These are phyloP conservation scores for Archivesica marissinica DNA, from an alignment of 1,140 invertebrate species.

Conservation along the genomic window DNA sequence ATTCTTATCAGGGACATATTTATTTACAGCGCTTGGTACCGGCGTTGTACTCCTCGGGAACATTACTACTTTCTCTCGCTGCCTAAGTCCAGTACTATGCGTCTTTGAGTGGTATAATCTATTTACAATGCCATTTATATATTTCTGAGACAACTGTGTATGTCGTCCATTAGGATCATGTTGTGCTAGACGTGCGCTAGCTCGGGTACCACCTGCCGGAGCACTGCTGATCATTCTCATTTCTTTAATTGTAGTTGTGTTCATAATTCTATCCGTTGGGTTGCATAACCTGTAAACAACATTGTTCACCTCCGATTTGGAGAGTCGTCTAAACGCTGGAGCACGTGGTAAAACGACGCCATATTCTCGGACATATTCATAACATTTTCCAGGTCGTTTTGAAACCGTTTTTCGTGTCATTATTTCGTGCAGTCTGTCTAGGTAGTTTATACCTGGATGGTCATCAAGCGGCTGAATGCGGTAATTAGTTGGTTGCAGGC, in stretches of 20 bases:
- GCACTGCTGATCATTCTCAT: not conserved
- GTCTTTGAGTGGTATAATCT: not conserved
- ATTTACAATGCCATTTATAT: not conserved
- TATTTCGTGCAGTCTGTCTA: constrained; percentile 31
- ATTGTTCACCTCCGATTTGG: not conserved
- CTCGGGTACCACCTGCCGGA: not conserved
- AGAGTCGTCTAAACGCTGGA: constrained; percentile 7
- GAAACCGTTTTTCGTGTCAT: not conserved
- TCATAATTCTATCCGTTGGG: not conserved
- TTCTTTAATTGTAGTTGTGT: not conserved
- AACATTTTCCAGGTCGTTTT: constrained; percentile 9
- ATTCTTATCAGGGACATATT: no score
- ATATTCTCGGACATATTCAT: constrained; percentile 9
- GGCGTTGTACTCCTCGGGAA: not conserved
- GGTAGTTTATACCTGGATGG: not conserved
- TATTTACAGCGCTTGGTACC: no score
- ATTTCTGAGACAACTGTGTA: not conserved
- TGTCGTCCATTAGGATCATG: not conserved
- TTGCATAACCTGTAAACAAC: not conserved
- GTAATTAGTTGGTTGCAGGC: not conserved
- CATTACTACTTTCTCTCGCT: not conserved
- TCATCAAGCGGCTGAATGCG: not conserved
- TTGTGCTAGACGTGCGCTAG: not conserved
- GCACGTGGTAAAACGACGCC: constrained; percentile 1
- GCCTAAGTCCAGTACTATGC: not conserved